A percentile compares a stretch with the other conserved stretches of the same genome.
phyloP scores from a whole-genome alignment of 2,113 vertebrate genomes.

The Tragelaphus imberbis region DNA sequence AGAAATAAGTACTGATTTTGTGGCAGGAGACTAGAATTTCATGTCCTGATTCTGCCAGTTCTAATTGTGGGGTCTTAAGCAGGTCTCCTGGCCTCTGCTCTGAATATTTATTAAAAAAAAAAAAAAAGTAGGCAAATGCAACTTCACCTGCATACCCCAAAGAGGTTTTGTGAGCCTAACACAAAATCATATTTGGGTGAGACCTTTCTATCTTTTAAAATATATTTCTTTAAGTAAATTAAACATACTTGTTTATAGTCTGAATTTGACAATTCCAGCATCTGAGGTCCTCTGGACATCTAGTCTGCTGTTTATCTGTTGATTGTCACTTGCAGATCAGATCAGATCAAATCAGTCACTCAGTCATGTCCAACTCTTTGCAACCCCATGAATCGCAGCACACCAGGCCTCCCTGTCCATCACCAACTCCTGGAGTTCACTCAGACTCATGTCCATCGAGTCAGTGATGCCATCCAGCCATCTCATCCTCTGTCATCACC shows the following conservation, averaged over 20 bases:
- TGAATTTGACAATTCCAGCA: neutral
- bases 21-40: neutral
- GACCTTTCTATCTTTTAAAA: neutral
- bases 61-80: neutral
- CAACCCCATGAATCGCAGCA: no score
- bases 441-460: no score
- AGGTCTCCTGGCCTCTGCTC: neutral
- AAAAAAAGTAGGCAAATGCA: neutral
- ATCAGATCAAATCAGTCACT: no score
- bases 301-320: neutral
- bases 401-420: no score
- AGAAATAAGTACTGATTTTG: neutral
- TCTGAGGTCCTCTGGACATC: neutral
- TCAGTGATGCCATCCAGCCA: no score
- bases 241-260: neutral
- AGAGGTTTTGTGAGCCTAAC: neutral
- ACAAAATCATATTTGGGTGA: neutral
- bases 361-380: no score
- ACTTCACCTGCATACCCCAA: neutral
- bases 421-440: no score
- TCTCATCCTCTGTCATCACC: no score
- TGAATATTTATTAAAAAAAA: neutral
- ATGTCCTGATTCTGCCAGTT: neutral
- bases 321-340: neutral
- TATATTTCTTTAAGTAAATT: neutral